Percentiles rank a stretch among this genome's conserved stretches.
phyloP scores from a whole-genome alignment of 2,797 vertebrate species.

The Catamblyrhynchus diadema region DNA sequence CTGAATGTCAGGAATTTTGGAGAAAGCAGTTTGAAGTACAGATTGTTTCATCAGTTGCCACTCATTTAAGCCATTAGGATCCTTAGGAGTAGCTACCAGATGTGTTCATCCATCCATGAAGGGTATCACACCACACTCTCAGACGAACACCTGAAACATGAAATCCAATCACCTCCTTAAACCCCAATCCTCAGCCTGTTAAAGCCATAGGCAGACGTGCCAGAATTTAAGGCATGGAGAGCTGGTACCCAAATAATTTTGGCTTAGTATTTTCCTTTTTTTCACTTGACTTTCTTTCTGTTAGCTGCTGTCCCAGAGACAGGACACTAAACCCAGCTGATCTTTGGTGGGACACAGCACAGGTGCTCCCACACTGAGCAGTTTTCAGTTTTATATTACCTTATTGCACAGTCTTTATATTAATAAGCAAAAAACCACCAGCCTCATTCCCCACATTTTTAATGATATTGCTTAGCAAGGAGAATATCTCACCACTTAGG shows the following conservation, averaged over 20 bases:
- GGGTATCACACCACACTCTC: neutral
- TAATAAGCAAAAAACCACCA: neutral
- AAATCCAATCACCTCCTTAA: neutral
- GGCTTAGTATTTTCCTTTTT: neutral
- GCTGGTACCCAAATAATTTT: neutral
- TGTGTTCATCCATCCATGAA: neutral
- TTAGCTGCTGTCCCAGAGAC: neutral
- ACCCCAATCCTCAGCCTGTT: neutral
- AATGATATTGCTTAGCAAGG: neutral
- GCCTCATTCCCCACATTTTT: fast-evolving
- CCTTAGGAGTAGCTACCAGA: neutral
- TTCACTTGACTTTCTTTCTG: neutral
- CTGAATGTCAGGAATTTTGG: neutral
- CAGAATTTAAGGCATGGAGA: neutral
- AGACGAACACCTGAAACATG: neutral
- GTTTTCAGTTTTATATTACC: neutral
- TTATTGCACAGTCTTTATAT: neutral
- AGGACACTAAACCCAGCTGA: neutral
- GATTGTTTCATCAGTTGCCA: neutral
- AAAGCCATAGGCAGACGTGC: neutral
- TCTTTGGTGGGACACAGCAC: neutral
- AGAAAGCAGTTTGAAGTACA: neutral
- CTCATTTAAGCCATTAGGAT: neutral
- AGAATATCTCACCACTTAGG: neutral
- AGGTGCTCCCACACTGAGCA: neutral